phyloP scores from a whole-genome alignment of 2,888 invertebrate species.

The Folsomia candida region DNA sequence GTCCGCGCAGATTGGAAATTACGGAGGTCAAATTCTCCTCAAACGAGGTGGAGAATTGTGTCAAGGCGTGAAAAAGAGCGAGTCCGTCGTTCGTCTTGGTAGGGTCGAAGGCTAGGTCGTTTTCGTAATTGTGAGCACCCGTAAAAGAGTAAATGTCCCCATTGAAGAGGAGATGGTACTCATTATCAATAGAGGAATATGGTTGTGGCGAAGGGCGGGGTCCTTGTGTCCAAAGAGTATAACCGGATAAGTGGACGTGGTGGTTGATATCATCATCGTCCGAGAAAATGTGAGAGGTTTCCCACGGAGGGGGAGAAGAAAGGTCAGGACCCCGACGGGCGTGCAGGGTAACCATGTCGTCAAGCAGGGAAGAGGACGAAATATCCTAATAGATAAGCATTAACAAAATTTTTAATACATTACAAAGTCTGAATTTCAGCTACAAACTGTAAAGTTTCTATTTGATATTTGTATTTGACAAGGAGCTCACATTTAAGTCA shows the following conservation, averaged over 20 bases:
- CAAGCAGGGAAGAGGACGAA: background rate
- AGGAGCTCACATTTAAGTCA: background rate
- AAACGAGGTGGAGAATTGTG: slow-evolving; percentile 9
- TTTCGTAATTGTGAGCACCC: slow-evolving; percentile 49
- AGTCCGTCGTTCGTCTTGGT: slow-evolving; percentile 28
- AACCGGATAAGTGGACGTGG: slow-evolving; percentile 45
- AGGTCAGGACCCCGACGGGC: background rate
- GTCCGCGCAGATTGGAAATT: slow-evolving; percentile 69
- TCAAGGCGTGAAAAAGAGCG: slow-evolving; percentile 26
- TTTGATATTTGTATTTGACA: background rate
- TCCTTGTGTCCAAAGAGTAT: slow-evolving; percentile 84
- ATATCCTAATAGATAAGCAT: background rate
- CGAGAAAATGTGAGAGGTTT: background rate
- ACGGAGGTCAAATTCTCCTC: slow-evolving; percentile 48
- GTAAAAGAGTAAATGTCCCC: slow-evolving; percentile 73
- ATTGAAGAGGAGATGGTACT: slow-evolving; percentile 76
- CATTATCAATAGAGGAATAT: slow-evolving; percentile 56
- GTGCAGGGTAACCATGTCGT: background rate
- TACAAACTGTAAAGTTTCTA: too few relatives aligned
- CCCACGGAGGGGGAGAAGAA: background rate
- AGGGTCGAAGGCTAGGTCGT: slow-evolving; percentile 1
- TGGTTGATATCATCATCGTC: background rate
- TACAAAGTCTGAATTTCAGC: too few relatives aligned
- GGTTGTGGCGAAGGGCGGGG: slow-evolving; percentile 64
- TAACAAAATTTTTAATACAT: background rate